These are phyloP conservation scores for Notothenia coriiceps DNA, from an alignment of 2,113 vertebrate genomes.

Conservation along the genomic window DNA sequence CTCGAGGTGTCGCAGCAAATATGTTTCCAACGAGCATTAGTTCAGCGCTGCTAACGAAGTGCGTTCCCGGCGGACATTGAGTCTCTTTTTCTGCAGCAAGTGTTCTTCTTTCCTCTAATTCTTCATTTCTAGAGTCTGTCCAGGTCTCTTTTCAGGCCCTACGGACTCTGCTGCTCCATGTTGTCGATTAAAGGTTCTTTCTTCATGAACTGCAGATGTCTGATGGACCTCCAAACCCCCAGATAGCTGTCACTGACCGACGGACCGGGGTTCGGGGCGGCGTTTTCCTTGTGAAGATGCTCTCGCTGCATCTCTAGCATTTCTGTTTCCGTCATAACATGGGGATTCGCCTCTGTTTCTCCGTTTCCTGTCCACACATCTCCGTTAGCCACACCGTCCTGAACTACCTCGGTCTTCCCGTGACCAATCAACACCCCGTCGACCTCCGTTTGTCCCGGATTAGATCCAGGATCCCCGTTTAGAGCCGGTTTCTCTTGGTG, in stretches of 20 bases:
- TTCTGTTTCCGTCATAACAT: constrained; percentile 68
- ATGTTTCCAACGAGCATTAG: constrained; percentile 10
- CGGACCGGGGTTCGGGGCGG: constrained; percentile 45
- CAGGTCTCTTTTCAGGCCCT: constrained; percentile 34
- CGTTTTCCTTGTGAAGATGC: constrained; percentile 61
- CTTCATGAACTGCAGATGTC: constrained; percentile 89
- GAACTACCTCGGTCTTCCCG: not conserved
- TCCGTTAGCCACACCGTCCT: constrained; percentile 48
- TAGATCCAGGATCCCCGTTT: not conserved
- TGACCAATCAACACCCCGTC: constrained; percentile 3
- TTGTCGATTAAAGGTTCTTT: constrained; percentile 93
- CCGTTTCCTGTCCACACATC: constrained; percentile 35
- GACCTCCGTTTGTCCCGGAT: not conserved
- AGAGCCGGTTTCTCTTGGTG: constrained; percentile 50
- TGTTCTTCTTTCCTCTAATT: not conserved
- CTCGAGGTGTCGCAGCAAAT: constrained; percentile 7
- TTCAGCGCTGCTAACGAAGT: constrained; percentile 11
- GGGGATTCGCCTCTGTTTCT: constrained; percentile 4
- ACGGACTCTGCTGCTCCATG: constrained; percentile 94
- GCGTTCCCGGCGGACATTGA: constrained; percentile 28
- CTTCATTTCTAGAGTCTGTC: not conserved
- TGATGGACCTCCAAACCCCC: constrained; percentile 92
- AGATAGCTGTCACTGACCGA: constrained; percentile 88
- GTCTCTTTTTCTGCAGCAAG: constrained; percentile 9
- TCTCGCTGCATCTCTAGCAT: constrained; percentile 78